phyloP scores from a whole-genome alignment of 2,888 invertebrate genomes.

The Deilephila elpenor region DNA sequence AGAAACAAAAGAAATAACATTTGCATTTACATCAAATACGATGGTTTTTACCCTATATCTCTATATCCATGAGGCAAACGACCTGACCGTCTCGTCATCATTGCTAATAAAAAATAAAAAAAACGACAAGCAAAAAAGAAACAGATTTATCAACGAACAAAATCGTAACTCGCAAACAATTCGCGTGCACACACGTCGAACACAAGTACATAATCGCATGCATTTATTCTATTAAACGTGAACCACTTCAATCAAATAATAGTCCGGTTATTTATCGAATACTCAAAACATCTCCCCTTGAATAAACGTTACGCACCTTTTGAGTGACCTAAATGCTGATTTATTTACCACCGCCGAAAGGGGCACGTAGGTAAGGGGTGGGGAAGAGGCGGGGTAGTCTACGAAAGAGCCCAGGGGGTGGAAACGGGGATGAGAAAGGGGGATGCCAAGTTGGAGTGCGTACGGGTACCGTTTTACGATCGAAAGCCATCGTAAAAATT shows the following conservation, averaged over 20 bases:
- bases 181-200: not conserved
- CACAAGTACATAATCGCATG: conserved; percentile 39
- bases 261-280: conserved; percentile 50
- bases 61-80: no score
- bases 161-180: not conserved
- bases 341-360: conserved; percentile 62
- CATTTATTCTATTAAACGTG: conserved; percentile 48
- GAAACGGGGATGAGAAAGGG: conserved; percentile 34
- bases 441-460: conserved; percentile 32
- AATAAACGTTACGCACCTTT: conserved; percentile 56
- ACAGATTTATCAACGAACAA: not conserved
- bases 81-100: no score
- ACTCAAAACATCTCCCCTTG: conserved; percentile 43
- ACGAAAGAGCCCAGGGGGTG: not conserved
- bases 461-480: conserved; percentile 58
- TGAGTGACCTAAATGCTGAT: conserved; percentile 65
- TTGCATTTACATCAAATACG: no score
- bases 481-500: conserved; percentile 58
- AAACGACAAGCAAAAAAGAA: not conserved
- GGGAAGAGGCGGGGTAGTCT: not conserved
- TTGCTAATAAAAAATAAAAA: no score
- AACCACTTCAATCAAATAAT: conserved; percentile 56
- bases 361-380: conserved; percentile 53
- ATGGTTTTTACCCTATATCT: no score
- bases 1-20: no score